These are phyloP conservation scores for Nothocercus nigrocapillus DNA, from an alignment of 2,113 vertebrate genomes.

Conservation along the genomic window DNA sequence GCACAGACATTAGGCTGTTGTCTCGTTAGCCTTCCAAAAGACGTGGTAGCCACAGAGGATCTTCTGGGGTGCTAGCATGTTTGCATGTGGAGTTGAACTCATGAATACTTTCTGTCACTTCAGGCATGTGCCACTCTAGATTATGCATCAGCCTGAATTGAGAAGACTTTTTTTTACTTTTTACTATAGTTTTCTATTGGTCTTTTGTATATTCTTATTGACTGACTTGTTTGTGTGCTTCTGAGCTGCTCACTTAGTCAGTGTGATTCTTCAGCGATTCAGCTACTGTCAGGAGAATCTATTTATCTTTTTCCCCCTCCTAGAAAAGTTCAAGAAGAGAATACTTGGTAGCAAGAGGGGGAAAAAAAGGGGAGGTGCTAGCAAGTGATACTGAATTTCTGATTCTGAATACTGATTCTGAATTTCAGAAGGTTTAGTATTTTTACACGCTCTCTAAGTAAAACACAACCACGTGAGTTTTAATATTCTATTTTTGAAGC, in stretches of 20 bases:
- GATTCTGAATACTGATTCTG: not conserved
- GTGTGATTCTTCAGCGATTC: not conserved
- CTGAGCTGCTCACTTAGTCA: too few species aligned
- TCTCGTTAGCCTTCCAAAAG: not conserved
- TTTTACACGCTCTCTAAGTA: not conserved
- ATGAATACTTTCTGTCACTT: not conserved
- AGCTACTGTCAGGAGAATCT: not conserved
- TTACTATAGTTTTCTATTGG: not conserved
- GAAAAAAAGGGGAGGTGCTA: not conserved
- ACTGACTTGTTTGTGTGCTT: not conserved
- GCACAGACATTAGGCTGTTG: not conserved
- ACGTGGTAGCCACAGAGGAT: not conserved
- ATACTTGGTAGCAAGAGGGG: too few species aligned
- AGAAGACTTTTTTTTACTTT: not conserved
- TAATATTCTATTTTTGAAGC: not conserved
- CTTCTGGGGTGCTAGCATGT: not conserved
- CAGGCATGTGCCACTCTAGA: not conserved
- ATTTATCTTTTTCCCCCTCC: not conserved
- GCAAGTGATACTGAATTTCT: not conserved
- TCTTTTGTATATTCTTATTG: not conserved
- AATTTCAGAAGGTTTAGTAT: not conserved
- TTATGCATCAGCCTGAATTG: not conserved
- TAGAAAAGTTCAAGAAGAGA: not conserved
- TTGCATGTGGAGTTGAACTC: not conserved
- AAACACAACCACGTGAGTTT: fast-evolving